Conservation (phyloP, 2,888 invertebrate species). For the Agrypnus murinus region DNA sequence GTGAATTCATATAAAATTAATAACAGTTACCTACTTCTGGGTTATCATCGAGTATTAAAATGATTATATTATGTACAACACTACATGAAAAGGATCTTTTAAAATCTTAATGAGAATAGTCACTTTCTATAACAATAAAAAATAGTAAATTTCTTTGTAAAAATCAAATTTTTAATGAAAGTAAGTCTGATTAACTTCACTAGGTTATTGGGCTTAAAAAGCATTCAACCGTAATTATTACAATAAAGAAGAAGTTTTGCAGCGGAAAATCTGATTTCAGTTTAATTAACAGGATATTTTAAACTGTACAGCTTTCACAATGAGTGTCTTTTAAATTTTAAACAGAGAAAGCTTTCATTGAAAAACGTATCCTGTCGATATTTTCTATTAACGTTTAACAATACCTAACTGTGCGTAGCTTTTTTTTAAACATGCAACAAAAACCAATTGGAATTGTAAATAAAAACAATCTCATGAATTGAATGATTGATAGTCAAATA, state of each 20-base stretch:
- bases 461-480: constrained; percentile 14
- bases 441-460: constrained; percentile 19
- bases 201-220: constrained; percentile 8
- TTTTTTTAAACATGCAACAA: constrained; percentile 2
- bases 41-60: too few species aligned
- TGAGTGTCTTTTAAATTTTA: constrained; percentile 1
- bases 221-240: constrained; percentile 3
- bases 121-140: background rate
- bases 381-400: constrained; percentile 15
- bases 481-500: background rate
- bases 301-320: background rate
- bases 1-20: background rate
- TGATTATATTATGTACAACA: too few species aligned
- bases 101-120: too few species aligned
- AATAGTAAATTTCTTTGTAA: background rate
- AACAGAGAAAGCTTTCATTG: constrained; percentile 8
- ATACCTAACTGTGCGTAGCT: background rate
- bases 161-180: constrained; percentile 3
- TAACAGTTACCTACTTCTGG: background rate
- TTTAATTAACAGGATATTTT: constrained; percentile 25
- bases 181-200: background rate
- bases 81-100: too few species aligned
- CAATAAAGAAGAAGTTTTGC: background rate
- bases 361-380: constrained; percentile 16
- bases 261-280: background rate